Evolutionary conservation across 2,113 vertebrate species (phyloP), one percentile per base, ranked within the genome.

Genomic region (Thymallus thymallus): DNA sequence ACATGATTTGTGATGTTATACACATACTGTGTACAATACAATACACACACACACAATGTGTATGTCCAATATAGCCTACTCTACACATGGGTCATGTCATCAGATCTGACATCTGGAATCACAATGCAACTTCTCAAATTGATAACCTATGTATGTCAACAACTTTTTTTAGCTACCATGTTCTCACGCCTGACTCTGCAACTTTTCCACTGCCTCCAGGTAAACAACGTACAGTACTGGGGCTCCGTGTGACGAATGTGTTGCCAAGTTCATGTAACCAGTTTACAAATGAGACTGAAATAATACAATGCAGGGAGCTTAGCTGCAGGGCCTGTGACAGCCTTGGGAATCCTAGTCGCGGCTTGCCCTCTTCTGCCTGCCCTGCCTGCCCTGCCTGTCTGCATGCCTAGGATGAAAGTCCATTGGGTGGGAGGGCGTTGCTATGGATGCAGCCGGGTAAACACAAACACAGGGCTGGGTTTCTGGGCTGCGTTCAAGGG

Each of bases 381-480:
- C 58, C 41, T 63, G 76, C 74, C 41, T 64, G 32, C 30, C 58
- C 18, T 32, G 24, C 4, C 60, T 62, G 69, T 74, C 75, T 82
- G 77, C 23, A 60, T 73, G 67, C 76, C 82, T 81, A 73, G 20
- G 78, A 64, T 87, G 58, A 76, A 85, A 89, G 82, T 76, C 80
- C 68, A 24, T 71, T 82, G 84, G 66, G 79, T 77, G 74, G 58
- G 58, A 68, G 64, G 61, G 23, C 6, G 85, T 91, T 63, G 10
- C 88, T 72, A n/a, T 56, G 69, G 89, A 13, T 64, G 79, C 83
- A 82, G 69, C 63, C 80, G 3, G n/a, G 73, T 83, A 87, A 91
- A 93, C 87, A 92, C 60, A 87, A 90, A 92, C 80, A 91, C 58
- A 58, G 20, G n/a, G 51, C 14, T 18, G 14, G 48, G 48, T 18